Evolutionary conservation across 2,113 vertebrate species (phyloP).

Genomic region (Zingel zingel): DNA sequence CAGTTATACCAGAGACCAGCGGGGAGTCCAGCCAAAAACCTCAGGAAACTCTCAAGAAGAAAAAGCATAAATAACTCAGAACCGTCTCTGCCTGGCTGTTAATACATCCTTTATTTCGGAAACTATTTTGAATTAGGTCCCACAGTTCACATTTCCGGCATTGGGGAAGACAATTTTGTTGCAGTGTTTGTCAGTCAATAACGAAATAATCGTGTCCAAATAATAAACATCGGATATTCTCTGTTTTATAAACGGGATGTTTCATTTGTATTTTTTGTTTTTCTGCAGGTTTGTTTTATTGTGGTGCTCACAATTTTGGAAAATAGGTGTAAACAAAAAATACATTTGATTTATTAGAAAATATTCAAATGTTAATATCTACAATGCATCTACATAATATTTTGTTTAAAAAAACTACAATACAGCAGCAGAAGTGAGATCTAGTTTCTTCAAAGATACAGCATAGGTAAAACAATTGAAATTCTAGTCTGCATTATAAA

Average conservation of each 20-base stretch:
- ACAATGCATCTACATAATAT: slow-evolving; percentile 56
- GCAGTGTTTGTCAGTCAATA: slow-evolving; percentile 43
- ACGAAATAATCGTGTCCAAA: slow-evolving; percentile 29
- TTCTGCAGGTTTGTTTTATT: slow-evolving; percentile 6
- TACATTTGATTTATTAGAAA: slow-evolving; percentile 55
- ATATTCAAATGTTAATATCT: slow-evolving; percentile 54
- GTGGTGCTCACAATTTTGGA: background rate
- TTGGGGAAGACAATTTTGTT: slow-evolving; percentile 36
- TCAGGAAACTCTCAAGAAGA: slow-evolving; percentile 89
- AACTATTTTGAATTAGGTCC: slow-evolving; percentile 20
- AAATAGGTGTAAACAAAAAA: background rate
- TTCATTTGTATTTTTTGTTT: slow-evolving; percentile 1
- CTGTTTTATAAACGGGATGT: slow-evolving; percentile 28
- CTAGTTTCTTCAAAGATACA: slow-evolving; percentile 34
- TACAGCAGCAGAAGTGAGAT: slow-evolving; percentile 17
- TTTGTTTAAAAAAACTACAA: slow-evolving; percentile 36
- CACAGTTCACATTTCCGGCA: slow-evolving; percentile 9
- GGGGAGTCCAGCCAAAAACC: slow-evolving; percentile 89
- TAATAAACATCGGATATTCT: slow-evolving; percentile 50
- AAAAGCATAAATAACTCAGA: slow-evolving; percentile 91
- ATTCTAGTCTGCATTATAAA: slow-evolving; percentile 30
- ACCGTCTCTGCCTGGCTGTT: background rate
- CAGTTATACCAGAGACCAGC: slow-evolving; percentile 85
- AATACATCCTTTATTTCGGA: slow-evolving; percentile 45
- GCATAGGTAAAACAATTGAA: slow-evolving; percentile 10